Conservation (phyloP, 2,797 vertebrate genomes). For the Coendou prehensilis region DNA sequence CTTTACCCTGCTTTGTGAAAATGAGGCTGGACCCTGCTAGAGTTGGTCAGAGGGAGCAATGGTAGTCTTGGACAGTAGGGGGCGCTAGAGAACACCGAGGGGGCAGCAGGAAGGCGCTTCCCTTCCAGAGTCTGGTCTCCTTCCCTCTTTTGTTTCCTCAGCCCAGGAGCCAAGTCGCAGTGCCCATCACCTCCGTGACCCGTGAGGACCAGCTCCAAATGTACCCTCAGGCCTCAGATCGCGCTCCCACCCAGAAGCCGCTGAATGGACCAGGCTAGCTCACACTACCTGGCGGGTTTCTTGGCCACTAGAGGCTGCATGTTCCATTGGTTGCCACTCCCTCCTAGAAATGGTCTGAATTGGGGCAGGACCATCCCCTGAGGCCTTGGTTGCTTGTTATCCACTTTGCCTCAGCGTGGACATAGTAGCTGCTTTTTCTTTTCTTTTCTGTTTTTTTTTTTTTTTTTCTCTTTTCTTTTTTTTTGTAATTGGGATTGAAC, state of each 20-base stretch:
- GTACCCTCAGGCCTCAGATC: background rate
- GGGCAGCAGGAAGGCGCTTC: background rate
- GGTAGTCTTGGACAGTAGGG: conserved; percentile 43
- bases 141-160: background rate
- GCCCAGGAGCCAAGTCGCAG: background rate
- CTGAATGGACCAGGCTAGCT: background rate
- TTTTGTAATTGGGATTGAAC: background rate
- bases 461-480: background rate
- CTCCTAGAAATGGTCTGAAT: background rate
- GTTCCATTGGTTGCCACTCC: background rate
- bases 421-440: background rate
- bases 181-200: background rate
- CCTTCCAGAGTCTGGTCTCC: background rate
- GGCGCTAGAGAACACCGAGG: conserved; percentile 35
- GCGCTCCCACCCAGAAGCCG: background rate
- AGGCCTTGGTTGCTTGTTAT: background rate
- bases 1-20: conserved; percentile 52
- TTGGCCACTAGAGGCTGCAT: background rate
- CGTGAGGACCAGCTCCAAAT: background rate
- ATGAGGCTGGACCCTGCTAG: conserved; percentile 36
- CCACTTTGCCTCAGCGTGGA: background rate
- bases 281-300: background rate
- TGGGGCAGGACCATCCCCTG: background rate
- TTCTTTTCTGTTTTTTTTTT: background rate
- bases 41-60: background rate